These are phyloP conservation scores for Elephantulus edwardii DNA, from an alignment of 2,113 vertebrate species.

Conservation along the genomic window DNA sequence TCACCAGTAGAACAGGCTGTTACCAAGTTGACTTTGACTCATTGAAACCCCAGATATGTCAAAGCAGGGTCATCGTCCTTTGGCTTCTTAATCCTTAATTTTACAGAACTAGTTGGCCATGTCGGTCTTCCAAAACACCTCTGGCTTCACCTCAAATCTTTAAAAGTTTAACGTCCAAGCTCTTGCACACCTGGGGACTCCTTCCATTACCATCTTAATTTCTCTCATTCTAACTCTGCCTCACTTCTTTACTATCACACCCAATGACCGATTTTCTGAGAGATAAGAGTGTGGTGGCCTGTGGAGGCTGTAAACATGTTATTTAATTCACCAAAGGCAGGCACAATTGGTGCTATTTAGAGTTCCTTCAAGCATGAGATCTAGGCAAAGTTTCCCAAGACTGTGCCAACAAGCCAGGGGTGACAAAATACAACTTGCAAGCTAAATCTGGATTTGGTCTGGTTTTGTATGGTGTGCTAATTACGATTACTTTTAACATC, in stretches of 20 bases:
- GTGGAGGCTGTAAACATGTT: neutral
- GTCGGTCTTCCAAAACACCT: neutral
- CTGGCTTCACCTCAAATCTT: neutral
- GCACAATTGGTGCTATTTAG: neutral
- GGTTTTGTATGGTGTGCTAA: neutral
- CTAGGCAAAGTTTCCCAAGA: neutral
- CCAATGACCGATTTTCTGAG: neutral
- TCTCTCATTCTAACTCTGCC: neutral
- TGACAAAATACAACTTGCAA: neutral
- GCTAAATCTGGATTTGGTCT: neutral
- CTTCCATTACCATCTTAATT: neutral
- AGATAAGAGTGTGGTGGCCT: neutral
- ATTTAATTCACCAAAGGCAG: neutral
- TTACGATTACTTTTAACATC: constrained; percentile 18
- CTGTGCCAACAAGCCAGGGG: neutral
- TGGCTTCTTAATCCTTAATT: neutral
- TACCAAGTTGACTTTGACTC: neutral
- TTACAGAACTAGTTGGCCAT: neutral
- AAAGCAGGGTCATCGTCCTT: neutral
- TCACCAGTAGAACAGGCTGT: neutral
- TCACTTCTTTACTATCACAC: neutral
- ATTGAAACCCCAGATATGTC: neutral
- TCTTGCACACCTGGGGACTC: neutral
- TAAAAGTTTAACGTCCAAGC: neutral
- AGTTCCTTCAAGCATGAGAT: neutral